Evolutionary conservation across 2,888 invertebrate species (phyloP).

Genomic region (Drosophila demipolita): DNA sequence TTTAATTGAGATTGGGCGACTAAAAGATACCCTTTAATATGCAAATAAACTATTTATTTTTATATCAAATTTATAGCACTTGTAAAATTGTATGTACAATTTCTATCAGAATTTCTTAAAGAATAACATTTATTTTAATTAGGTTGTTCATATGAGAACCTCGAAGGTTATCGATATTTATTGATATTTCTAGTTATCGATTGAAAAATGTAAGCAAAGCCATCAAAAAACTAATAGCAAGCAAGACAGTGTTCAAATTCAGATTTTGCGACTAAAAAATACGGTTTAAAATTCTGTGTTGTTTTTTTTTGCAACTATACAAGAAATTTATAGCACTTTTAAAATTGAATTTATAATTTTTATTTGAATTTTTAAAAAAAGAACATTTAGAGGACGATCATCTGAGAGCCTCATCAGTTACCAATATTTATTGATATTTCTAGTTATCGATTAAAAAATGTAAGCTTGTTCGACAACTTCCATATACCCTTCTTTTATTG

Average conservation of each 20-base stretch:
- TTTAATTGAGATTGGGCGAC: background rate
- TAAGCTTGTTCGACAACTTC: background rate
- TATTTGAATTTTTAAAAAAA: too few species aligned
- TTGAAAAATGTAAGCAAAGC: background rate
- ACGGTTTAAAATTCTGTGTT: background rate
- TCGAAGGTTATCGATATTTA: too few species aligned
- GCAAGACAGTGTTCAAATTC: background rate
- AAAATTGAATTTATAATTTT: too few species aligned
- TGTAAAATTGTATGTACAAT: too few species aligned
- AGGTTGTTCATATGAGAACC: too few species aligned
- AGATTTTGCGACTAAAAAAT: background rate
- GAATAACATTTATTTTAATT: too few species aligned
- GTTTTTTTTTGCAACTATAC: background rate
- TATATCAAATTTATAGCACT: background rate
- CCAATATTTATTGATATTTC: background rate
- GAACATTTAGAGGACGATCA: too few species aligned
- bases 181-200: too few species aligned
- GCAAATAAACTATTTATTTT: background rate
- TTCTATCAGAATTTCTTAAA: too few species aligned
- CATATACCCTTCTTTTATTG: too few species aligned
- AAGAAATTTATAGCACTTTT: background rate
- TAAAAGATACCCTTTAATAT: background rate
- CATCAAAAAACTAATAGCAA: background rate
- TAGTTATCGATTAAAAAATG: background rate
- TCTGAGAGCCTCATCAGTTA: background rate